Base-by-base conservation (phyloP, 2,888 invertebrate species). In the Drosophila paranaensis region DNA sequence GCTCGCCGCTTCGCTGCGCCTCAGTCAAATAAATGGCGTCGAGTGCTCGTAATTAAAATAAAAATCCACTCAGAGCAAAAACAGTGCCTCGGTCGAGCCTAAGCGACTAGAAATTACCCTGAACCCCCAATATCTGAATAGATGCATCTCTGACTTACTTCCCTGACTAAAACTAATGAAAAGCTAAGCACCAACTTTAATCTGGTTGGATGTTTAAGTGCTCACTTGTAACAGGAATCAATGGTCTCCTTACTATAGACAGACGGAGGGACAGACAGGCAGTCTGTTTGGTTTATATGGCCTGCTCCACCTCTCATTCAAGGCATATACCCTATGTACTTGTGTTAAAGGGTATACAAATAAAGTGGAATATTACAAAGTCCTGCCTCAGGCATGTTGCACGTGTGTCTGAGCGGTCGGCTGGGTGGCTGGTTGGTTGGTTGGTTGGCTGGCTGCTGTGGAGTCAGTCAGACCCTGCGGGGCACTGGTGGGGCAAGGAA, bases 31-130 rank as follows among this genome's bases (percentile, higher is more conserved):
- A 42, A 76, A 66, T 56, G 65, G 55, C 25, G 48, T 54, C 61
- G 70, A 77, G 71, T 69, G 75, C 69, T 82, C 78, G 85, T 78
- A 85, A 85, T 80, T 85, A 82, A 82, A 79, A 82, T 68, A 80
- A 85, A 74, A 73, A 77, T 58, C 67, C 68, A 66, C 71, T 66
- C 62, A 70, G 61, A 79, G 67, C 60, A 57, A 63, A 63, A 42
- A 70, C 68, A 71, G 64, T 54, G 10, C 1, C 13, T 16, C 8
- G 2, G 16, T 16, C 33, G 20, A 2, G 16, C 2, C 16, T 35
- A 8, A 6, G 8, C 50, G 20, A 20, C 33, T 35, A 13, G 8
- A 8, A 20, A 6, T 3, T 50, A 50, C 25, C 25, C 45, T 20
- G 20, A 20, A 20, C 1, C 20, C 20, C 2, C 20, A 20, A 20